phyloP scores from a whole-genome alignment of 2,113 vertebrate genomes.

The Sus scrofa region DNA sequence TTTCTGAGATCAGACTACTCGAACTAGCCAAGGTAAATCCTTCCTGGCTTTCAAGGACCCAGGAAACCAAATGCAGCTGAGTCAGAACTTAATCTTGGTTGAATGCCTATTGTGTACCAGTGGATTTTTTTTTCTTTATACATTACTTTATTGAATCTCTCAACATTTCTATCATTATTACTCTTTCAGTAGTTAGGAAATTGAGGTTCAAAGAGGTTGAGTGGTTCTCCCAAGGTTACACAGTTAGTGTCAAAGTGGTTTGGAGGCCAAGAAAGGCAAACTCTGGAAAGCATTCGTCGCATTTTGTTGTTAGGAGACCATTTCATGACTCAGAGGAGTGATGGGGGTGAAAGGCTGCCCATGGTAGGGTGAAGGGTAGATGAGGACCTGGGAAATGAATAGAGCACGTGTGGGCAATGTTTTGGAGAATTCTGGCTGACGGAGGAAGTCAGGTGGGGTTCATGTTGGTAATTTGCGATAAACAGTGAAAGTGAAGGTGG shows the following conservation, averaged over 20 bases:
- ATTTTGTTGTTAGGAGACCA: not conserved
- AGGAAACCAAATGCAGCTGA: not conserved
- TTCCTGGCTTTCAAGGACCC: not conserved
- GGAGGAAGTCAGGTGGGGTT: not conserved
- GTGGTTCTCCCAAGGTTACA: not conserved
- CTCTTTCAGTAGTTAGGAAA: not conserved
- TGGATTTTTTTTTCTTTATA: constrained; percentile 1
- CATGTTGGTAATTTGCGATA: not conserved
- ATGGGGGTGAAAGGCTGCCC: not conserved
- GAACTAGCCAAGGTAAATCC: not conserved
- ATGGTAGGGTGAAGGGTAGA: not conserved
- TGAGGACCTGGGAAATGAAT: not conserved
- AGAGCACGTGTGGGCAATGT: not conserved
- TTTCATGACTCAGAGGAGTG: not conserved
- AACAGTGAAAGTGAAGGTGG: not conserved
- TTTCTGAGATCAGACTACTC: constrained; percentile 2
- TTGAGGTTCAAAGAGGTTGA: not conserved
- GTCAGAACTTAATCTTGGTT: not conserved
- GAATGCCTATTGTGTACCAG: not conserved
- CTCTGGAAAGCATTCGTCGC: not conserved
- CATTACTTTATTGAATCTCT: not conserved
- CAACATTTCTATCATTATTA: not conserved
- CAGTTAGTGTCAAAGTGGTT: not conserved
- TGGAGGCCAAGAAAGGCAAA: not conserved
- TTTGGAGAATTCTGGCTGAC: not conserved